These are phyloP conservation scores for Micromys minutus DNA, from an alignment of 2,113 vertebrate species.

Conservation along the genomic window DNA sequence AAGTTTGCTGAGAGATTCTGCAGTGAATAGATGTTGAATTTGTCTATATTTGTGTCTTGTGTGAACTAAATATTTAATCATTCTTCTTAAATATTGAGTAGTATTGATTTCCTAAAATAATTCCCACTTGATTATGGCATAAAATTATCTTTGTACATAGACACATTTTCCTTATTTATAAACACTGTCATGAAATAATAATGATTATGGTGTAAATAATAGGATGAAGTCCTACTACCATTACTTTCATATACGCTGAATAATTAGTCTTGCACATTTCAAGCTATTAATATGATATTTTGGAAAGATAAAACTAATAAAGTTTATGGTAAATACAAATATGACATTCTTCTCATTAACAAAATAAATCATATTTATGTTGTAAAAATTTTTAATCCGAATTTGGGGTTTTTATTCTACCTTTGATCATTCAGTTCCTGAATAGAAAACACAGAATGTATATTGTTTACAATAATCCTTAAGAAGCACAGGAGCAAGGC, in stretches of 20 bases:
- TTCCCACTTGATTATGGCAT: neutral
- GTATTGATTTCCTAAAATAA: neutral
- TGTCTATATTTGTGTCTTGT: neutral
- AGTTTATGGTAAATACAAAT: neutral
- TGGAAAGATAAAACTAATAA: neutral
- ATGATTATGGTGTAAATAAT: slow-evolving; percentile 1
- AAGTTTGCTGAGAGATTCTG: neutral
- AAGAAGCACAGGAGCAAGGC: too few relatives aligned
- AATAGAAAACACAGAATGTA: too few relatives aligned
- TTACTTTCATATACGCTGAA: neutral
- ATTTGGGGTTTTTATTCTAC: too few relatives aligned
- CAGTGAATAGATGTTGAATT: neutral
- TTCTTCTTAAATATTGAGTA: neutral
- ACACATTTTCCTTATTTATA: neutral
- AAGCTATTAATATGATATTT: neutral
- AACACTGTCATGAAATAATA: neutral
- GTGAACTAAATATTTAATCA: neutral
- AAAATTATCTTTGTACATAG: neutral
- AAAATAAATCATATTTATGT: neutral
- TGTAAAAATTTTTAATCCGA: too few relatives aligned
- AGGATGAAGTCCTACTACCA: neutral
- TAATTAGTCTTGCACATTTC: neutral
- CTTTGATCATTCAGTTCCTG: too few relatives aligned
- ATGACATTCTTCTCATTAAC: neutral
- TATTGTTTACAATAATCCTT: too few relatives aligned